Percentiles rank a stretch among this genome's conserved stretches.
Evolutionary conservation across 2,113 vertebrate genomes (phyloP).

Genomic region (Tragelaphus imberbis): DNA sequence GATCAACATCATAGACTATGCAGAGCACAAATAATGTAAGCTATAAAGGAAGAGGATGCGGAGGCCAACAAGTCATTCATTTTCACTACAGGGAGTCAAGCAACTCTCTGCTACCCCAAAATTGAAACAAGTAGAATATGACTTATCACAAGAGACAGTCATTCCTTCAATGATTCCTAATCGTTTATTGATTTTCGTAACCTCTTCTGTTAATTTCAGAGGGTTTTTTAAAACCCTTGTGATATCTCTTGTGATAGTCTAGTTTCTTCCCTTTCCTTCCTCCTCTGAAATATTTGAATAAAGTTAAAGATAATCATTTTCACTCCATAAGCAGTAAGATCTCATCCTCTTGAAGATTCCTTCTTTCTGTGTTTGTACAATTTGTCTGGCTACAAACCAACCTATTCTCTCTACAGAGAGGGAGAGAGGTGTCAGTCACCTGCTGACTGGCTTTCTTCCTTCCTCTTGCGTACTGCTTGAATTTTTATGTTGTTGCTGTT

Average conservation of each 20-base stretch:
- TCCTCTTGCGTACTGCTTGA: background rate
- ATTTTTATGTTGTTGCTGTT: background rate
- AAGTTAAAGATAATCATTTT: background rate
- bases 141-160: background rate
- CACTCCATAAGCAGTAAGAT: background rate
- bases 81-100: background rate
- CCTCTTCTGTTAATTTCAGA: background rate
- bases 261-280: background rate
- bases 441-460: background rate
- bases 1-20: background rate
- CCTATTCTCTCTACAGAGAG: background rate
- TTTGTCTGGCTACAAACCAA: background rate
- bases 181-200: background rate
- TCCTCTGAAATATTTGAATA: background rate
- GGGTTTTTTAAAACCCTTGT: background rate
- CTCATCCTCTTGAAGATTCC: background rate
- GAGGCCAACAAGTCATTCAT: background rate
- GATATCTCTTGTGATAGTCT: background rate
- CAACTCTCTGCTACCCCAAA: too few species aligned
- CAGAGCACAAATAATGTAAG: background rate
- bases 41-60: background rate
- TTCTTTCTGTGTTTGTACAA: background rate
- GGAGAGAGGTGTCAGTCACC: background rate
- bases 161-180: background rate
- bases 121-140: background rate